Evolutionary conservation across 2,888 invertebrate species (phyloP), one percentile per base, ranked within the genome.

Genomic region (Panzeria rudis): DNA sequence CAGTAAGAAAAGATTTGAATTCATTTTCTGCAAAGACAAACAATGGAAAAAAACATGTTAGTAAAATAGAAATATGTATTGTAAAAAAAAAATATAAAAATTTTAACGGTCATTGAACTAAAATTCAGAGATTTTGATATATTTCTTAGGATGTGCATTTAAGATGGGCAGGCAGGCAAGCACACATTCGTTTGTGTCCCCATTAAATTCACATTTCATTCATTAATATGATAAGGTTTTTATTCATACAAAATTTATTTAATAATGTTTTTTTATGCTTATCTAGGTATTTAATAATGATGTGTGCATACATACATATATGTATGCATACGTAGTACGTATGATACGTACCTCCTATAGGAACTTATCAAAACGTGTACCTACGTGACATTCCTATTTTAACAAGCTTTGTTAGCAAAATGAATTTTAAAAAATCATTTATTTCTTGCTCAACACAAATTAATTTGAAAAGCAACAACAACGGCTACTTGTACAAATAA

Each of bases 21-120:
- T 92, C 92, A 92, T 92, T 91, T 91, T 92, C 92, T 92, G 89
- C 20, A 91, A 91, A 75, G 35, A 87, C 56, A 87, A 62, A 52
- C 38, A 62, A 73, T 8, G 54, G 20, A 66, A 54, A 62, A 50
- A 32, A 32, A 38, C 15, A 29, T 38, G 9, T 25, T 8, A 23
- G 2, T 62, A 11, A 50, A 71, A 38, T 29, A 11, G 23, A 38
- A 35, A 54, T 41, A n/a, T n/a, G n/a, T n/a, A n/a, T n/a, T n/a
- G n/a, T 56, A 47, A n/a, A 32, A 32, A 29, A 0, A n/a, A 29
- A 23, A 50, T 17, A 38, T 64, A 47, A 29, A 41, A 76, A 54
- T 76, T 4, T 54, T n/a, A n/a, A 2, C 29, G 54, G 52, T 79
- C 69, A 62, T 41, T 78, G 59, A 69, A 69, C 69, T 38, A 11